Percentiles rank a stretch among this genome's conserved stretches.
Evolutionary conservation across 2,797 vertebrate genomes (phyloP).

Genomic region (Mormyrops boulengeri): DNA sequence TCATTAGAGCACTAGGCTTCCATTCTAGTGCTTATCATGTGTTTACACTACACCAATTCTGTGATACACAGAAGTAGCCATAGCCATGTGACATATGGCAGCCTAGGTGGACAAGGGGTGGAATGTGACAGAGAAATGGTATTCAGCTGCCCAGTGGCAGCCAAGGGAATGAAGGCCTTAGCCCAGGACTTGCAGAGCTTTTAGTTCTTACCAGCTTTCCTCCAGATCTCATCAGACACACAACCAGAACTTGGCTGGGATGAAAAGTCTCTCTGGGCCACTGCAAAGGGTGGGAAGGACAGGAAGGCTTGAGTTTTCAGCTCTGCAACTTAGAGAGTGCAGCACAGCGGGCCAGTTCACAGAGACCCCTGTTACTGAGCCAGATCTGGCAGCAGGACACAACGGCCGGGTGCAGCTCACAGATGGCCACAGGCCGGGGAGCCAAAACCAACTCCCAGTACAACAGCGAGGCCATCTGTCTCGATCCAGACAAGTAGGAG

Average conservation of each 20-base stretch:
- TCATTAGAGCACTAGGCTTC: not conserved
- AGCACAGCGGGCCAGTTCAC: not conserved
- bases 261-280: constrained; percentile 81
- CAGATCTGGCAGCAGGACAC: constrained; percentile 40
- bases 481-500: constrained; percentile 58
- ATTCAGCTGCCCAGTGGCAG: not conserved
- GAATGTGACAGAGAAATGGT: not conserved
- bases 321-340: not conserved
- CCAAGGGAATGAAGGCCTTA: not conserved
- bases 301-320: not conserved
- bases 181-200: not conserved
- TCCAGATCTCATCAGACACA: constrained; percentile 97
- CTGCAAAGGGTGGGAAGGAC: constrained; percentile 52
- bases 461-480: constrained; percentile 60
- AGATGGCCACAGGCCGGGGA: not conserved
- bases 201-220: constrained; percentile 83
- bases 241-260: constrained; percentile 78
- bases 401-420: not conserved
- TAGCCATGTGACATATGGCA: not conserved
- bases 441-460: constrained; percentile 43
- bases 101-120: not conserved
- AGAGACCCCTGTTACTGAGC: constrained; percentile 38
- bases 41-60: not conserved
- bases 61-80: not conserved
- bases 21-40: not conserved